Percentiles rank a stretch among this genome's conserved stretches.
These are phyloP conservation scores for Jordanella pulchra DNA, from an alignment of 2,797 vertebrate genomes.

Conservation along the genomic window DNA sequence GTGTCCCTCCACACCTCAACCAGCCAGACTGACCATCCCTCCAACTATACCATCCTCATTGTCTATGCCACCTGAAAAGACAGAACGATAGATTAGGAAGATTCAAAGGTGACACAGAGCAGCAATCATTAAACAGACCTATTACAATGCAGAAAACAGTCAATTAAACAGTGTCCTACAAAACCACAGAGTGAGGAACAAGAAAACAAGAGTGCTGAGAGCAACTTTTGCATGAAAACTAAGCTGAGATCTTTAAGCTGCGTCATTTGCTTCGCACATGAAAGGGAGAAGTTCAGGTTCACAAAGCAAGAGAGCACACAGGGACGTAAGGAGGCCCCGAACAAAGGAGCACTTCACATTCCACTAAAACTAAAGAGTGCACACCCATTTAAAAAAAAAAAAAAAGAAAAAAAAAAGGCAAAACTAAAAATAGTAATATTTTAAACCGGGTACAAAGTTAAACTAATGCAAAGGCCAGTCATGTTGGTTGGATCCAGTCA, in stretches of 20 bases:
- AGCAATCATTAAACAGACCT: constrained; percentile 17
- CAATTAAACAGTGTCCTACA: constrained; percentile 5
- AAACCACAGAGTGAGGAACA: not conserved
- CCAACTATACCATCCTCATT: constrained; percentile 59
- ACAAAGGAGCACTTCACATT: constrained; percentile 70
- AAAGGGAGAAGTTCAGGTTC: constrained; percentile 53
- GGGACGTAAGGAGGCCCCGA: constrained; percentile 39
- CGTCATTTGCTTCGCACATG: constrained; percentile 27
- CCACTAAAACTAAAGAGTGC: constrained; percentile 42
- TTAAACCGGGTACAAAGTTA: constrained; percentile 8
- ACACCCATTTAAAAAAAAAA: constrained; percentile 1
- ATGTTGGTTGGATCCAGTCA: constrained; percentile 42
- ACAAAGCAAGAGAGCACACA: constrained; percentile 51
- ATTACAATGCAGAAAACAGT: not conserved
- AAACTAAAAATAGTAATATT: constrained; percentile 14
- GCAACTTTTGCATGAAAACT: constrained; percentile 8
- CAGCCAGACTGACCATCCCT: constrained; percentile 63
- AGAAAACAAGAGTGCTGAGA: not conserved
- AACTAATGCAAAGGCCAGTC: constrained; percentile 7
- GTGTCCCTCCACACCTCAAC: constrained; percentile 73
- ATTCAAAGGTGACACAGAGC: constrained; percentile 1
- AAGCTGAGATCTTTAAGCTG: constrained; percentile 15
- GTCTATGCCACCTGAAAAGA: constrained; percentile 50
- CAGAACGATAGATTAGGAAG: constrained; percentile 10
- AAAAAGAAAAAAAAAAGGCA: not conserved